Conservation (phyloP, 2,797 vertebrate genomes). For the Pseudochirops corinnae region DNA sequence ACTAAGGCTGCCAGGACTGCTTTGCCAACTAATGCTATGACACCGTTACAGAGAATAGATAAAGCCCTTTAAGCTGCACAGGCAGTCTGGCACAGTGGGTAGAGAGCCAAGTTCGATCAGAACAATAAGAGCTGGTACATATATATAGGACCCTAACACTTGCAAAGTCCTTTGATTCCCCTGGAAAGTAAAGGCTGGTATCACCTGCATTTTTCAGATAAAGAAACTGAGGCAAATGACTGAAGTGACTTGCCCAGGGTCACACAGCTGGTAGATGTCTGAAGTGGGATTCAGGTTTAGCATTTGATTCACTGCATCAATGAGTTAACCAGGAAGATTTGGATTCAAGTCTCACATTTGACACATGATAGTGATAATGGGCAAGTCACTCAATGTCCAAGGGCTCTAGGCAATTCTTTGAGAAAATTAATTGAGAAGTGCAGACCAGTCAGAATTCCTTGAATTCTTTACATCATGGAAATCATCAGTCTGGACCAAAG, state of each 20-base stretch:
- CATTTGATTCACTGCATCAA: not conserved
- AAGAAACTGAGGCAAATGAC: not conserved
- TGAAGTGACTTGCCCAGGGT: not conserved
- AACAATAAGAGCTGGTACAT: not conserved
- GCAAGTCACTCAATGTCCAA: not conserved
- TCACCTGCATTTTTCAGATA: not conserved
- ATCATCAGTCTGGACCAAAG: not conserved
- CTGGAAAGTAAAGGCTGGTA: not conserved
- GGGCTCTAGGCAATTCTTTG: not conserved
- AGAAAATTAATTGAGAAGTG: not conserved
- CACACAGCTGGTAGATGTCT: not conserved
- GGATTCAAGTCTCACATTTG: not conserved
- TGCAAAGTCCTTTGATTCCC: not conserved
- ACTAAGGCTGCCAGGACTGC: not conserved
- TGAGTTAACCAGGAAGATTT: not conserved
- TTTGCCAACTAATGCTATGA: not conserved
- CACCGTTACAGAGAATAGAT: not conserved
- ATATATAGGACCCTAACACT: not conserved
- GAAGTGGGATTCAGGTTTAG: not conserved
- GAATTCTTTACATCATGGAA: not conserved
- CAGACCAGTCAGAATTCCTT: not conserved
- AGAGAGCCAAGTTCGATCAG: not conserved
- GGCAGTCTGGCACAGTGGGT: not conserved
- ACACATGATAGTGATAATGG: not conserved
- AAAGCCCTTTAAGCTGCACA: slow-evolving; percentile 8